Evolutionary conservation across 2,113 vertebrate species (phyloP).

Genomic region (Notechis scutatus): DNA sequence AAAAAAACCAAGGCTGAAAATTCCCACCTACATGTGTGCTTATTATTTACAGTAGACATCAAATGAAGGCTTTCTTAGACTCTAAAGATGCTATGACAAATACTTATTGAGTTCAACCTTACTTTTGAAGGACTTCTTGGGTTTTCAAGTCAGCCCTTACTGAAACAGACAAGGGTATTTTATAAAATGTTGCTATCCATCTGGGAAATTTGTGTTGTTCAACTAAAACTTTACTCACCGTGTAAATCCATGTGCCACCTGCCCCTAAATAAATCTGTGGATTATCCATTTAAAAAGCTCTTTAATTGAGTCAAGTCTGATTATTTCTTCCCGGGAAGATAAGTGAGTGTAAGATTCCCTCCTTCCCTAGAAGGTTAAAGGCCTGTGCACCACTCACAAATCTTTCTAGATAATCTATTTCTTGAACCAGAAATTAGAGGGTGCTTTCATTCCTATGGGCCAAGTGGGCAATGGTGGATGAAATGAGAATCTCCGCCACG

Average conservation of each 20-base stretch:
- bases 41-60: constrained; percentile 4
- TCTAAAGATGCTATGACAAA: neutral
- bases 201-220: constrained; percentile 11
- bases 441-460: constrained; percentile 62
- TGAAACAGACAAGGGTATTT: constrained; percentile 12
- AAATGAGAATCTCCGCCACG: constrained; percentile 52
- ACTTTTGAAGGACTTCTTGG: neutral
- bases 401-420: constrained; percentile 60
- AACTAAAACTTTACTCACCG: constrained; percentile 20
- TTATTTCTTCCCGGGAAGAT: constrained; percentile 55
- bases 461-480: constrained; percentile 58
- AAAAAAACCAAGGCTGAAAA: neutral
- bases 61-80: neutral
- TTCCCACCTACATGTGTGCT: neutral
- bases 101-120: neutral
- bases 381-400: constrained; percentile 55
- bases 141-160: neutral
- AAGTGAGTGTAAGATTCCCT: constrained; percentile 45
- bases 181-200: constrained; percentile 21
- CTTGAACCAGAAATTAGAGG: constrained; percentile 59
- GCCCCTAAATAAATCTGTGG: constrained; percentile 47
- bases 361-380: constrained; percentile 55
- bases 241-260: neutral
- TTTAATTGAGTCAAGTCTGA: constrained; percentile 47
- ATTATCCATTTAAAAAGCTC: constrained; percentile 50